Conservation (phyloP, 2,113 vertebrate genomes). For the Neotoma lepida region DNA sequence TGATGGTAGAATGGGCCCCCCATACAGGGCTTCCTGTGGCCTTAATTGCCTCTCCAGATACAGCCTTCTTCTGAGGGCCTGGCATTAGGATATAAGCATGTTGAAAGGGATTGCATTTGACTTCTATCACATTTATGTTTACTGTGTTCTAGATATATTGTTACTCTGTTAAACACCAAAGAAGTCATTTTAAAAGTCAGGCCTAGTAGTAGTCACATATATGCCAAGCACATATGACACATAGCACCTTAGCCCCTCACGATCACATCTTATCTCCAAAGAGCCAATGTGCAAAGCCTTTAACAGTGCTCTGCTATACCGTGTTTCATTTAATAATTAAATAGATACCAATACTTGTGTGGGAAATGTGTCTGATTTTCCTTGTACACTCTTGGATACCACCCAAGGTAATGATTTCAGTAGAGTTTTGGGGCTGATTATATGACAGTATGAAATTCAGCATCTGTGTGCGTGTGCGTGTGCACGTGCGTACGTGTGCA, state of each 20-base stretch:
- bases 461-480: not conserved
- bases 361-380: not conserved
- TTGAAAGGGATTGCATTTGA: no score
- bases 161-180: no score
- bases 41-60: no score
- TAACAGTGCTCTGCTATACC: not conserved
- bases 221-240: not conserved
- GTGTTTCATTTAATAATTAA: constrained; percentile 15
- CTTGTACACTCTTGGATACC: not conserved
- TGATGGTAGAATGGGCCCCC: no score
- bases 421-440: not conserved
- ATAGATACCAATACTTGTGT: not conserved
- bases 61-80: no score
- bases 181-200: no score
- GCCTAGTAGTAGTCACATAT: no score
- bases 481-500: no score
- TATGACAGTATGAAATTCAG: not conserved
- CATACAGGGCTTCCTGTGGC: no score
- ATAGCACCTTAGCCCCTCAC: not conserved
- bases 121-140: no score
- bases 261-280: not conserved
- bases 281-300: not conserved
- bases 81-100: no score
- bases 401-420: not conserved
- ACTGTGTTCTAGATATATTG: no score